A percentile compares a stretch with the other conserved stretches of the same genome.
Evolutionary conservation across 2,888 invertebrate species (phyloP).

Genomic region (Pammene aurita): DNA sequence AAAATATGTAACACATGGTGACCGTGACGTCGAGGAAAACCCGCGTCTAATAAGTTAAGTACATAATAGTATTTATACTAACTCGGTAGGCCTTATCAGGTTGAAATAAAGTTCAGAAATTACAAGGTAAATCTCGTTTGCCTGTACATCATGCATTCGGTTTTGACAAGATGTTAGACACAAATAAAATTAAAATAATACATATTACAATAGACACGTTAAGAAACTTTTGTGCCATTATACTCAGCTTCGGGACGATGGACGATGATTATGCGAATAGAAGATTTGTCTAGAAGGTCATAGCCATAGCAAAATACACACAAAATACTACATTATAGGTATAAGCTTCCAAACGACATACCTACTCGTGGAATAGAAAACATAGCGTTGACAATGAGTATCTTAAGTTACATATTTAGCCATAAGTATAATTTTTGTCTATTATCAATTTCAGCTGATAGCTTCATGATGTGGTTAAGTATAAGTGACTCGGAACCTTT

Average conservation of each 20-base stretch:
- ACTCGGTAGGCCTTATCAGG: neutral
- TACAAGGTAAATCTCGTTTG: too few relatives aligned
- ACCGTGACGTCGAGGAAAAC: neutral
- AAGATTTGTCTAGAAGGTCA: conserved; percentile 4
- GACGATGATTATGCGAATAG: conserved; percentile 1
- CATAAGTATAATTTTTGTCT: too few relatives aligned
- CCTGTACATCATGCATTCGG: too few relatives aligned
- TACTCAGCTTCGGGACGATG: conserved; percentile 9
- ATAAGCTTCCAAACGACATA: too few relatives aligned
- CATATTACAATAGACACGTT: neutral
- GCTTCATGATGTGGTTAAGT: too few relatives aligned
- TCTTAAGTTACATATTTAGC: too few relatives aligned
- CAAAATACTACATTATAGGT: neutral
- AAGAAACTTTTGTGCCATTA: conserved; percentile 1
- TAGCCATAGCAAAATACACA: neutral
- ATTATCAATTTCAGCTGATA: too few relatives aligned
- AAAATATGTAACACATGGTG: neutral
- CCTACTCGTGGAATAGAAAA: too few relatives aligned
- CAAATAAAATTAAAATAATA: too few relatives aligned
- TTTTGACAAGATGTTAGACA: neutral
- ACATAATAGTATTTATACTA: neutral
- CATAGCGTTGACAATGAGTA: too few relatives aligned
- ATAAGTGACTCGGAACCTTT: too few relatives aligned
- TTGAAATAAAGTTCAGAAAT: neutral
- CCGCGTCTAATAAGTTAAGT: neutral